Evolutionary conservation across 2,888 invertebrate species (phyloP), one percentile per base, ranked within the genome.

Genomic region (Sarcophaga rosellei): DNA sequence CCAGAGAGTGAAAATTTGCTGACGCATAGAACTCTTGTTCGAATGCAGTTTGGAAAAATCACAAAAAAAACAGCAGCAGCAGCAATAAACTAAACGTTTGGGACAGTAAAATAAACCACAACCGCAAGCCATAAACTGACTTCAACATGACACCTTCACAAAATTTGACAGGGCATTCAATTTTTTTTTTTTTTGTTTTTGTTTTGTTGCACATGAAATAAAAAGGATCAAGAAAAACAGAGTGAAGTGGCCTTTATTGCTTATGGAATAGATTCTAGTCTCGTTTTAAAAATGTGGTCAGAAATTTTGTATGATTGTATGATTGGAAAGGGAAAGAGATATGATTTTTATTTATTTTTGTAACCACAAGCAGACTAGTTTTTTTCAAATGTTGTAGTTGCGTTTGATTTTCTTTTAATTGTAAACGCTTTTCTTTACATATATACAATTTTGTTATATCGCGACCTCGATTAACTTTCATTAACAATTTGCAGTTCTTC

Each of bases 111-210:
- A 79, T 79, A 86, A 81, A 87, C 87, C 86, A 69, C 85, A 88
- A 88, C 88, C 88, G 45, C 88, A 86, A 84, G 69, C 84, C 84
- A 86, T 87, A 88, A 87, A 87, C 84, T 87, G 86, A 88, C 88
- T 87, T 88, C 75, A 70, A 86, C 86, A 87, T 88, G 88, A 88
- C 88, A 88, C 88, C 85, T 88, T 88, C 70, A 62, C 78, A 87
- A 87, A 74, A 74, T 84, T 81, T 81, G 81, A 81, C 81, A 84
- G 81, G 78, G 47, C 25, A 47, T 57, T 57, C n/a, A n/a, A 4
- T 57, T 4, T 57, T 57, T 57, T 1, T 57, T 65, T 59, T 76
- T 82, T 72, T 63, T 11, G n/a, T n/a, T n/a, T n/a, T n/a, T n/a
- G n/a, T 35, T 63, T 70, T 78, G 11, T 8, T 75, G 23, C 76